phyloP scores from a whole-genome alignment of 1,140 invertebrate genomes.

The Dreissena polymorpha region DNA sequence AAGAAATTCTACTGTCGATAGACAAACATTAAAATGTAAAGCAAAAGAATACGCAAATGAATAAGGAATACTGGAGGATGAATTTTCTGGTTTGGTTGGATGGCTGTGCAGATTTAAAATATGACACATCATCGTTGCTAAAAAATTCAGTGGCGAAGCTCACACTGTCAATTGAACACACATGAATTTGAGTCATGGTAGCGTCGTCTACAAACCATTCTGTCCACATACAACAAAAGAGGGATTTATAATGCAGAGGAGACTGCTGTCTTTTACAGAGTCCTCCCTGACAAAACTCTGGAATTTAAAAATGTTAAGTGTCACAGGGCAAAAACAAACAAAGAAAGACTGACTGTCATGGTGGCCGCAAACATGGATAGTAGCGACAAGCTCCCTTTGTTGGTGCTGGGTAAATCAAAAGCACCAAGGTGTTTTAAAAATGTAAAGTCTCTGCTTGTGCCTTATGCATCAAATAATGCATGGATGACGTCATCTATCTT shows the following conservation, averaged over 20 bases:
- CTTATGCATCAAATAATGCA: too few species aligned
- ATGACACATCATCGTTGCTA: neutral
- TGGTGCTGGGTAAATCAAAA: too few species aligned
- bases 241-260: neutral
- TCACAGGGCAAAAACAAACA: too few species aligned
- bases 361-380: too few species aligned
- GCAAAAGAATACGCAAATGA: neutral
- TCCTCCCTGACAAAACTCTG: too few species aligned
- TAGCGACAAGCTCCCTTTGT: too few species aligned
- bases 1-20: neutral
- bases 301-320: too few species aligned
- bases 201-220: neutral
- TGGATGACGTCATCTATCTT: too few species aligned
- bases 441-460: too few species aligned
- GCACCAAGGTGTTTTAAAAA: too few species aligned
- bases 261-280: too few species aligned
- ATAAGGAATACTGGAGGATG: neutral
- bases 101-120: neutral
- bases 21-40: neutral
- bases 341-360: too few species aligned
- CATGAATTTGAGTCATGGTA: constrained; percentile 1
- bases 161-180: neutral
- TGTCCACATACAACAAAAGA: neutral
- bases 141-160: constrained; percentile 5
- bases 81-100: neutral